Evolutionary conservation across 2,888 invertebrate genomes (phyloP).

Genomic region (Ectemnius continuus): DNA sequence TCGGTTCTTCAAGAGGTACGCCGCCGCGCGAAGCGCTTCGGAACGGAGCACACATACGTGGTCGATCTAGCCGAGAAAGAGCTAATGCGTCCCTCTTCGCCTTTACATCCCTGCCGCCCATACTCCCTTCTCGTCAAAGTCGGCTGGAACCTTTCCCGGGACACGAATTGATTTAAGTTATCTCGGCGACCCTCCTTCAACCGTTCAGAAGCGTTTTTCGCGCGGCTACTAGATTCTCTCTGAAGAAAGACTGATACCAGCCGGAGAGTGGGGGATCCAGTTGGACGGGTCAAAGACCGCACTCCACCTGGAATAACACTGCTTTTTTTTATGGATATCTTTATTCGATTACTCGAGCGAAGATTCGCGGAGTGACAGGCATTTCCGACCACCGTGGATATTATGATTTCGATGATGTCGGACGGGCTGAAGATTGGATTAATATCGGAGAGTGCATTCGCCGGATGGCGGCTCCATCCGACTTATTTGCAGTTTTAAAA

Average conservation of each 20-base stretch:
- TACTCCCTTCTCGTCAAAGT: neutral
- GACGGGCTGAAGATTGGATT: neutral
- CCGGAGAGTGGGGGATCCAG: neutral
- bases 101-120: neutral
- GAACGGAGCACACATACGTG: neutral
- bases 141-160: neutral
- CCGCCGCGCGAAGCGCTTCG: neutral
- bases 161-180: constrained; percentile 2
- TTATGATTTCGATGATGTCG: neutral
- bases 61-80: neutral
- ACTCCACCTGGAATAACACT: neutral
- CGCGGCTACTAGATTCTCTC: neutral
- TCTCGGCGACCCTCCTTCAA: neutral
- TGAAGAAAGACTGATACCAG: neutral
- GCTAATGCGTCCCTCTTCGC: too few relatives aligned
- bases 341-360: neutral
- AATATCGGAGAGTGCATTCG: constrained; percentile 6
- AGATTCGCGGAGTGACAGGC: neutral
- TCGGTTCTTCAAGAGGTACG: constrained; percentile 16
- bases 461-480: neutral
- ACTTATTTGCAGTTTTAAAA: constrained; percentile 2
- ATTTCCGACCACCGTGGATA: neutral
- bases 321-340: neutral
- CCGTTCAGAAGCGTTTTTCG: too few relatives aligned
- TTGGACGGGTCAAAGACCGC: neutral